Percentiles rank a stretch among this genome's conserved stretches.
phyloP scores from a whole-genome alignment of 2,797 vertebrate species.

The Schizopygopsis malacanthus region DNA sequence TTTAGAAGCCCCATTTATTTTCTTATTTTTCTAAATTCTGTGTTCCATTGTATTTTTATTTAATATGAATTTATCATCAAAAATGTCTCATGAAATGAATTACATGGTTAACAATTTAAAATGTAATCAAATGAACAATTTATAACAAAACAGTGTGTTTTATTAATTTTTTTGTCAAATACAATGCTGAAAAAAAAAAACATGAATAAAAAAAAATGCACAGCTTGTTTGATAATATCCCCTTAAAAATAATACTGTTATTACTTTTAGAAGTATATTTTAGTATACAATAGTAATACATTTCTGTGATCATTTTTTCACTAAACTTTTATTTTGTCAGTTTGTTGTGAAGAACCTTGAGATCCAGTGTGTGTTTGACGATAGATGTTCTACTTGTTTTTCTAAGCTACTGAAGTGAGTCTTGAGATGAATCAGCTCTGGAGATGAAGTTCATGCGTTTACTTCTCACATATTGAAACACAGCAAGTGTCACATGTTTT shows the following conservation, averaged over 20 bases:
- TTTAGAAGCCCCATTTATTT: neutral
- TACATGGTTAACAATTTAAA: neutral
- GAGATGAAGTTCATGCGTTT: neutral
- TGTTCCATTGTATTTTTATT: neutral
- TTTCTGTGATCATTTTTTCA: neutral
- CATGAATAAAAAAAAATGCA: neutral
- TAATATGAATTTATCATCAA: neutral
- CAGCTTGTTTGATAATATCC: neutral
- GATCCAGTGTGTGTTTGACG: neutral
- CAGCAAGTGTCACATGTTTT: neutral
- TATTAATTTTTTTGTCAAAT: neutral
- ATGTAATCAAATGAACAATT: neutral
- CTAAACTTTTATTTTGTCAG: neutral
- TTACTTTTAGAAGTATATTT: too few relatives aligned
- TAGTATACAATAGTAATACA: neutral
- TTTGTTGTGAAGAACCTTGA: neutral
- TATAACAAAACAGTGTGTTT: neutral
- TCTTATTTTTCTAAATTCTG: neutral
- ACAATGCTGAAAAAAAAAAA: neutral
- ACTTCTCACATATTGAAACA: neutral
- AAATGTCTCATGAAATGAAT: neutral
- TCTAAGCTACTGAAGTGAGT: neutral
- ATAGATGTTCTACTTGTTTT: neutral
- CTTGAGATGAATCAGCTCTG: neutral
- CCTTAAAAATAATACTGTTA: neutral